Conservation (phyloP, 37 sponge, comb jelly and placozoan genomes). For the Lycopodina hypogea region DNA sequence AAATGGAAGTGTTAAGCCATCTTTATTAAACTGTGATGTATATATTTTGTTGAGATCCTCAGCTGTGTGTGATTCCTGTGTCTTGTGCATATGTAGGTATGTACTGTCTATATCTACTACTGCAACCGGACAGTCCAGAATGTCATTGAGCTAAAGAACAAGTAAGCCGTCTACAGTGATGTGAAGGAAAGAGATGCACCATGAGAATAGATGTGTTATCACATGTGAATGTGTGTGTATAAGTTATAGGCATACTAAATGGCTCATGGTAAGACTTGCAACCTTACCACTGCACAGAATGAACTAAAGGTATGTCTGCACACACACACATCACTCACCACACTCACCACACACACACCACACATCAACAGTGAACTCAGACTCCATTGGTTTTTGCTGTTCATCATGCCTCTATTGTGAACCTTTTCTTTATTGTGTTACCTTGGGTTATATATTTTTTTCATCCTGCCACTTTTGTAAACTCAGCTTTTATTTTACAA, state of each 20-base stretch:
- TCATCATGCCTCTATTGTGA: no score
- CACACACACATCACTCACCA: no score
- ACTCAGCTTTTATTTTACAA: background rate
- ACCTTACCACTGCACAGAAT: constrained; percentile 69
- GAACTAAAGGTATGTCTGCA: constrained; percentile 75
- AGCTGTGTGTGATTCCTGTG: background rate
- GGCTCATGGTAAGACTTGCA: constrained; percentile 72
- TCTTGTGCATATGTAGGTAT: constrained; percentile 30
- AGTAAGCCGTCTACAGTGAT: constrained; percentile 37
- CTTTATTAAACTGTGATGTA: no score
- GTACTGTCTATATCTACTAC: constrained; percentile 87
- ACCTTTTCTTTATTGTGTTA: no score
- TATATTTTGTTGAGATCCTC: no score
- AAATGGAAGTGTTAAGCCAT: no score
- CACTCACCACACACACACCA: no score
- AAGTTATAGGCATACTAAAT: constrained; percentile 42
- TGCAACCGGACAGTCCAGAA: constrained; percentile 80
- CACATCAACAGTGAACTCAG: no score
- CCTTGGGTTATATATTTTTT: no score
- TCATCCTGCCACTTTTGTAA: background rate
- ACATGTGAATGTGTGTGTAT: constrained; percentile 11
- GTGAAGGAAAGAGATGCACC: background rate
- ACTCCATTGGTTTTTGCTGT: no score
- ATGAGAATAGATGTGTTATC: background rate
- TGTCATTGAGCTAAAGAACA: constrained; percentile 92